Evolutionary conservation across 2,888 invertebrate species (phyloP), one percentile per base, ranked within the genome.

Genomic region (Ormyrus labotus): DNA sequence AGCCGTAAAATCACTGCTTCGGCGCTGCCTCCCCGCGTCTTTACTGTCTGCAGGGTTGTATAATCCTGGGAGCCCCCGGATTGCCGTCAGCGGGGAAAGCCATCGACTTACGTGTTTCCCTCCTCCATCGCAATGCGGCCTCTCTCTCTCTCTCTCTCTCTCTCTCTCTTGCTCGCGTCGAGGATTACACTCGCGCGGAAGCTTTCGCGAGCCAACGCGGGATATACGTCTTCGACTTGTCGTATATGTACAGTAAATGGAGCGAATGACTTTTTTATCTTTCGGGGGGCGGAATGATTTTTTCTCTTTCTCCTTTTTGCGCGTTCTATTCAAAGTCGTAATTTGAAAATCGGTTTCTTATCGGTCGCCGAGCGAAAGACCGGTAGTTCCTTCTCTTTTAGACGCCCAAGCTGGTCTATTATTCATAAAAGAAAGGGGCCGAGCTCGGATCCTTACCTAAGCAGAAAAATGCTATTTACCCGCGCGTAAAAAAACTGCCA

Each of bases 21-120:
- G 19, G 45, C 48, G 11, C 47, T 71, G 10, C 13, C n/a, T 50
- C 60, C 80, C 64, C 68, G 51, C 55, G 75, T 72, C 81, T 65
- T 78, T 57, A 67, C 73, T 83, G 81, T 82, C 81, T 81, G 34
- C 34, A 34, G 34, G 82, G 53, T 79, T 82, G 73, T 84, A 80
- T 81, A 81, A 72, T 71, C 69, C 58, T 8, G 13, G 11, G 72
- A 75, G 64, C 6, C 13, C 76, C 81, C 84, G 48, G 47, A 47
- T 13, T 47, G 53, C 61, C 55, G 83, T 86, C 85, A 83, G 84
- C 84, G 83, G 81, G 83, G 83, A 84, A 84, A 84, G 83, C 84
- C 85, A 85, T 85, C 86, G 69, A 58, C 82, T 85, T 84, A 83
- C 85, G 81, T 72, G 79, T 72, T 82, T 57, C 57, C 63, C 57